Base-by-base conservation (phyloP, 2,797 vertebrate species). In the Sparidentex hasta region DNA sequence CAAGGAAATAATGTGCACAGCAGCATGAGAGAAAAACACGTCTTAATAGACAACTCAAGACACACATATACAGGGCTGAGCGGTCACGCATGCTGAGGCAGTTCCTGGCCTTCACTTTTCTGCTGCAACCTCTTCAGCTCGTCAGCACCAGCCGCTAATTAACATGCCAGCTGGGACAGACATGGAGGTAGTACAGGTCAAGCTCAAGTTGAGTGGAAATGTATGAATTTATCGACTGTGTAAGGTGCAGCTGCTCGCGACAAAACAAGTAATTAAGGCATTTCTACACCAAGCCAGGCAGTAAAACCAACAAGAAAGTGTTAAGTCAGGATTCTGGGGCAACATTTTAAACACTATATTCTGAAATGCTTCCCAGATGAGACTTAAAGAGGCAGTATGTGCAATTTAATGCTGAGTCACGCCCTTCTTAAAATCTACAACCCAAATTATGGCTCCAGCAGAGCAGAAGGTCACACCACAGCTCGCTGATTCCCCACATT, bases 131-230 rank as follows among this genome's bases (percentile, higher is more conserved):
- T 46, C 74, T 73, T 56, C 27, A 16, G 59, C 83, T 75, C 50
- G 11, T 85, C 89, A 83, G 67, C 78, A 80, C 63, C 74, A 57
- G 77, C 50, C 18, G 55, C 75, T 87, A 77, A 90, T 87, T 80
- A 87, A 47, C 76, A 23, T 1, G 73, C 56, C 81, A 85, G 80
- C 77, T 84, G 83, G 56, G 77, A 77, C 47, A 55, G 75, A 72
- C 74, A 29, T 8, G 61, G 56, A 75, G 76, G 50, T 5, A 47
- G 44, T 16, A 69, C 3, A 3, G 76, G 73, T 80, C 74, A 59
- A 71, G 61, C 78, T 76, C 71, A 70, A 70, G 64, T 59, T 65
- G 41, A 77, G 74, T 1, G 57, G 23, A 85, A 85, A 75, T 44
- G 65, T 71, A 9, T 54, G 38, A 76, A 63, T 82, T 50, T 71